Evolutionary conservation across 2,888 invertebrate genomes (phyloP), one percentile per base, ranked within the genome.

Genomic region (Heliconius cydno): DNA sequence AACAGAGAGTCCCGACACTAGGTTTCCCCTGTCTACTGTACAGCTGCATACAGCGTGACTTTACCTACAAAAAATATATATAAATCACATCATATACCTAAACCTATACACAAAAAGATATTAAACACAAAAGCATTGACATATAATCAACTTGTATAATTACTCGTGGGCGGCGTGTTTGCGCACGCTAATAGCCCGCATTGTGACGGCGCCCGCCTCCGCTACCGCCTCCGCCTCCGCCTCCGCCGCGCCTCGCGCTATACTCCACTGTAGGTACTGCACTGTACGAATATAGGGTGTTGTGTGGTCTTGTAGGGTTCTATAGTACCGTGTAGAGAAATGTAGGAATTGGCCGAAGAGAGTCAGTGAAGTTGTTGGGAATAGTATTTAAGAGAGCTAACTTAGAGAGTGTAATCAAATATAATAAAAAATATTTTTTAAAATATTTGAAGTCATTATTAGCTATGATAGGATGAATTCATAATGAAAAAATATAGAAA

Each of bases 171-270:
- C 78, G 52, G 72, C 67, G 81, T 91, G 89, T 91, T 91, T 90
- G 87, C 86, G 80, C 84, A 82, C 82, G 86, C 85, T 91, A 91
- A 92, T 92, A 90, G 89, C 87, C 75, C 74, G 83, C 84, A 87
- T 87, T 87, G 88, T 88, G 85, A 85, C 85, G 85, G 86, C 87
- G 83, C 83, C 84, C 70, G 80, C 78, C 77, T 63, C 52, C 72
- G 25, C 70, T 5, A 12, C 28, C 25, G 25, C 34, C 46, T 13
- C 12, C 46, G 46, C 46, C 13, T 22, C 34, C 46, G 46, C 46
- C 46, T n/a, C 34, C 34, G 67, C 67, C 70, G 68, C 68, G 68
- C 46, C 46, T 41, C 73, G 73, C 73, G 12, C 70, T 41, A 0
- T 28, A 46, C 46, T 46, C 46, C 9, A 46, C 46, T 46, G 13